Base-by-base conservation (phyloP, 1,140 invertebrate species). In the Hylaeus anthracinus region DNA sequence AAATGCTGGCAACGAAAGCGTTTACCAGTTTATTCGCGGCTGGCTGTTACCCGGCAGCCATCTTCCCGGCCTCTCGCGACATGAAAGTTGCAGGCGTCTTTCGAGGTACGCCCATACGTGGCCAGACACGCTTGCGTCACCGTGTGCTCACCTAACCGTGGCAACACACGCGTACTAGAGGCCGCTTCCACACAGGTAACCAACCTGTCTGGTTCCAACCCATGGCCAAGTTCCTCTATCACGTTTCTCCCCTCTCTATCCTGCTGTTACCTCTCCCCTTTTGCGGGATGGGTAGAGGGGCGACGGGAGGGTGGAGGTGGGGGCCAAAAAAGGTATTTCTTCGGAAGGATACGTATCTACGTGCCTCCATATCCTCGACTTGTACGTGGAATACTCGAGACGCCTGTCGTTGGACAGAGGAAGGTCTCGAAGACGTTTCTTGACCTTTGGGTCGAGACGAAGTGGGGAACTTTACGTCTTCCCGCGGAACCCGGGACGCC, bases 271-370 rank as follows among this genome's bases (percentile, higher is more conserved):
- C 70, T 26, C 55, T 14, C 43, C 39, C 41, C 55, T 41, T 58
- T 65, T 14, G 12, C 12, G 55, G 45, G 8, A 5, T 66, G 58
- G 14, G 51, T 65, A 78, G 82, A 71, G 66, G 70, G 67, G 79
- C 65, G 26, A 26, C 73, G 83, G 78, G 66, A 63, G 75, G 83
- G 66, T 61, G 60, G 63, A 73, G 81, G 26, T 26, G 26, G 26
- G 72, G 70, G 60, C 56, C 64, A 66, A 64, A 64, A 80, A 72
- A 77, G 76, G 70, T 71, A 76, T 88, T 88, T 85, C 80, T 79
- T 81, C 73, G 81, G 70, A 84, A 85, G 91, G 89, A 91, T 91
- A 91, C 90, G 89, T 91, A 88, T 85, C 86, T 91, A 91, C 90
- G 90, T 91, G 90, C 89, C 81, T 86, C 83, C 86, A 81, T 77